Base-by-base conservation (phyloP, 2,113 vertebrate genomes). In the Tragelaphus scriptus region DNA sequence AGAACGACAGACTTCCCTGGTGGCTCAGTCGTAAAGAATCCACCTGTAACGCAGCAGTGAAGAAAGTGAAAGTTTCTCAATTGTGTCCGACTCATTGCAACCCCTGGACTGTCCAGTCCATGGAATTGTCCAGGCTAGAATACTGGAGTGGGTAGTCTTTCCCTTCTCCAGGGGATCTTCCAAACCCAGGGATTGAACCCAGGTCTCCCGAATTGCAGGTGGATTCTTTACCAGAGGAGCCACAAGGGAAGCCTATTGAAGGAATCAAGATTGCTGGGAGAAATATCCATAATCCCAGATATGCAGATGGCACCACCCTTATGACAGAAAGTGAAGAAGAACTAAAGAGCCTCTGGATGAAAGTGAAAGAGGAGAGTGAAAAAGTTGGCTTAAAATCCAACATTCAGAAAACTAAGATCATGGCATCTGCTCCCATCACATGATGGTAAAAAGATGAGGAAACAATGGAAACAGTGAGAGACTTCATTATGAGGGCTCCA, bases 51-150 rank as follows among this genome's bases (percentile, higher is more conserved):
- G 32, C 65, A 68, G 65, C 32, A 36, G 4, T 68, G 32, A 68
- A 36, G 32, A 36, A 68, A 68, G 8, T 21, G 32, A 68, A 68
- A 36, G 16, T 21, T 17, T 7, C 15, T 71, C n/a, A 71, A 1
- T 14, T 6, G 5, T 44, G 71, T 75, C 36, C 0, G 0, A 75
- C 36, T 75, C 11, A 0, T 44, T 44, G 10, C 23, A 0, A 75
- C 21, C 21, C 21, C 21, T 13, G 68, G 11, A 75, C 68, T 75
- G 1, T 25, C 25, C 0, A 36, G n/a, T 11, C 65, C n/a, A 6
- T 25, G 36, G 21, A 75, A 6, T 40, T 40, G 2, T 36, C 65
- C 21, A 40, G 68, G 19, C 10, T 5, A 75, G 68, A 75, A 75
- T 40, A 40, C 68, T 40, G 5, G 68, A 40, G 5, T 75, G 10